Evolutionary conservation across 2,797 vertebrate genomes (phyloP).

Genomic region (Gymnodraco acuticeps): DNA sequence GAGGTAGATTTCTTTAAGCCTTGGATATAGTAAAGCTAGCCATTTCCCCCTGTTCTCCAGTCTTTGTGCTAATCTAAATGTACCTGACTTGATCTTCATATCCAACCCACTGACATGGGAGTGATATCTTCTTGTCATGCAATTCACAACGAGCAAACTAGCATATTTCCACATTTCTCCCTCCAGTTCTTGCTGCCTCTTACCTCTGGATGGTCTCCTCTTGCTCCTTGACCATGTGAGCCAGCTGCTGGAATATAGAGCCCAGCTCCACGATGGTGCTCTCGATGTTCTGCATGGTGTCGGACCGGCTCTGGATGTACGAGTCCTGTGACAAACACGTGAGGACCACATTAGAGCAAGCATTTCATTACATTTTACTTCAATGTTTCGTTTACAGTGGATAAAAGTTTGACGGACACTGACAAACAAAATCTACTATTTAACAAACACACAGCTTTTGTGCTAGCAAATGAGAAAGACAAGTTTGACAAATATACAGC

Average conservation of each 20-base stretch:
- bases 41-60: neutral
- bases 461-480: neutral
- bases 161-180: neutral
- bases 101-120: neutral
- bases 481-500: neutral
- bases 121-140: neutral
- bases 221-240: conserved; percentile 96
- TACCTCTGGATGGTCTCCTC: conserved; percentile 95
- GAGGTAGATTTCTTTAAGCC: neutral
- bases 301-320: conserved; percentile 94
- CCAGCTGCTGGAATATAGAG: conserved; percentile 95
- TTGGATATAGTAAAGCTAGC: neutral
- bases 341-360: too few species aligned
- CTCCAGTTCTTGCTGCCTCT: neutral
- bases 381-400: neutral
- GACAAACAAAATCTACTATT: neutral
- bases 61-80: neutral
- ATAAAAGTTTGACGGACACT: neutral
- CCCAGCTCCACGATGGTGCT: conserved; percentile 96
- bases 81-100: neutral
- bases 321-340: conserved; percentile 84
- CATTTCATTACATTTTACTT: neutral
- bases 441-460: neutral
- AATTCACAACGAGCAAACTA: neutral
- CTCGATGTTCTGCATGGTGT: conserved; percentile 97